phyloP scores from a whole-genome alignment of 2,797 vertebrate species.

The Ctenopoma kingsleyae region DNA sequence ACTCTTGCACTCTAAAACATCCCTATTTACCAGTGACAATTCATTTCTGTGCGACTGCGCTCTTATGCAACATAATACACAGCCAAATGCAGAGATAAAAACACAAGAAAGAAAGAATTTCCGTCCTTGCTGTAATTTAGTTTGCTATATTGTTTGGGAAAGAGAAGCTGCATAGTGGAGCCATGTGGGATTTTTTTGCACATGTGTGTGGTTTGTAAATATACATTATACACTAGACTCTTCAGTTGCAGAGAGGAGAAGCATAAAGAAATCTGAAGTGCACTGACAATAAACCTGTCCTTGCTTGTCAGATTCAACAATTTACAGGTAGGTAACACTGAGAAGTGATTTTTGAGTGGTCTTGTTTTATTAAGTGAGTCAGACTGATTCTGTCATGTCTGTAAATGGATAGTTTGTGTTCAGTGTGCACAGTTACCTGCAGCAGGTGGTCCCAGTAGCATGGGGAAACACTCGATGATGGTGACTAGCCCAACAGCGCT shows the following conservation, averaged over 20 bases:
- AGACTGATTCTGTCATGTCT: not conserved
- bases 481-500: conserved; percentile 88
- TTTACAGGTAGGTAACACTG: not conserved
- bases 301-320: conserved; percentile 1
- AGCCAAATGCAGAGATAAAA: too few relatives aligned
- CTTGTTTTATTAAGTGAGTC: not conserved
- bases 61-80: too few relatives aligned
- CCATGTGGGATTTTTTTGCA: not conserved
- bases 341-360: not conserved
- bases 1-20: too few relatives aligned
- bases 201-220: not conserved
- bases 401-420: not conserved
- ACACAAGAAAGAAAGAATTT: too few relatives aligned
- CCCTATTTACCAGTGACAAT: too few relatives aligned
- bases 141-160: too few relatives aligned
- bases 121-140: too few relatives aligned
- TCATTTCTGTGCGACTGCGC: too few relatives aligned
- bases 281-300: conserved; percentile 17
- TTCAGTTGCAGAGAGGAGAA: conserved; percentile 2
- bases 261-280: not conserved
- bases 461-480: conserved; percentile 86
- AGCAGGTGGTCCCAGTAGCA: conserved; percentile 86
- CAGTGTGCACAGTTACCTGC: conserved; percentile 80
- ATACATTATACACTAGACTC: conserved; percentile 3
- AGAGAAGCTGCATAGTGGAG: too few relatives aligned